Percentiles rank a stretch among this genome's conserved stretches.
Conservation (phyloP, 1,140 invertebrate genomes). For the Drosophila tani region DNA sequence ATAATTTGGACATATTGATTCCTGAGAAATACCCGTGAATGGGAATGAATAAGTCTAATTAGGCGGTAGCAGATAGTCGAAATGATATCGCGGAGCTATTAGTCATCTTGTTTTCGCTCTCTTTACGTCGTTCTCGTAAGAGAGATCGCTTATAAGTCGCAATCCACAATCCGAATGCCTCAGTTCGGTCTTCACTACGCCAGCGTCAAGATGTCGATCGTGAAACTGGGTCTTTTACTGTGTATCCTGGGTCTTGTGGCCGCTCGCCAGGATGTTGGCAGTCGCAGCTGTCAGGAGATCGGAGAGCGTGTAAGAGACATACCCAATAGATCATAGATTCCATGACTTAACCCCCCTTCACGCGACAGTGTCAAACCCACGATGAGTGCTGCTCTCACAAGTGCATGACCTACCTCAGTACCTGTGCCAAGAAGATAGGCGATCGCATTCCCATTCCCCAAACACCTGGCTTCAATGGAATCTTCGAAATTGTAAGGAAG, state of each 20-base stretch:
- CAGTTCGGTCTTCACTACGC: conserved; percentile 47
- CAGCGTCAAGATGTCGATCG: conserved; percentile 54
- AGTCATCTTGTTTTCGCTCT: conserved; percentile 12
- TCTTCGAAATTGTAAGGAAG: background rate
- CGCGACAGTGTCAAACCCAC: conserved; percentile 68
- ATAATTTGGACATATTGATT: conserved; percentile 11
- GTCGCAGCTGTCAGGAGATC: conserved; percentile 35
- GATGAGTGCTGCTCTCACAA: conserved; percentile 73
- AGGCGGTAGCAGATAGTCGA: conserved; percentile 32
- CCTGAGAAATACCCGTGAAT: background rate
- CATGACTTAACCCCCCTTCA: background rate
- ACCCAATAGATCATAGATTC: background rate
- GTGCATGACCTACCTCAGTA: conserved; percentile 71
- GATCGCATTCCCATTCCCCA: background rate
- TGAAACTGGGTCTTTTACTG: conserved; percentile 14
- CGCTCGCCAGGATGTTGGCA: conserved; percentile 8
- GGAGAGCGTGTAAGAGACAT: conserved; percentile 65
- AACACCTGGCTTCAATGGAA: conserved; percentile 8
- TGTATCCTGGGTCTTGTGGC: conserved; percentile 18
- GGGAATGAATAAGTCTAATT: conserved; percentile 2
- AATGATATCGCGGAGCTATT: conserved; percentile 1
- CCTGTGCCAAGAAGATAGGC: conserved; percentile 32
- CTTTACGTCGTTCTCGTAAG: conserved; percentile 10
- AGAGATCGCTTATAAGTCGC: conserved; percentile 27
- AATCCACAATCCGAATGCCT: conserved; percentile 14